phyloP scores from a whole-genome alignment of 64 coral and sea anemone genomes.

The Stichodactyla mertensii region DNA sequence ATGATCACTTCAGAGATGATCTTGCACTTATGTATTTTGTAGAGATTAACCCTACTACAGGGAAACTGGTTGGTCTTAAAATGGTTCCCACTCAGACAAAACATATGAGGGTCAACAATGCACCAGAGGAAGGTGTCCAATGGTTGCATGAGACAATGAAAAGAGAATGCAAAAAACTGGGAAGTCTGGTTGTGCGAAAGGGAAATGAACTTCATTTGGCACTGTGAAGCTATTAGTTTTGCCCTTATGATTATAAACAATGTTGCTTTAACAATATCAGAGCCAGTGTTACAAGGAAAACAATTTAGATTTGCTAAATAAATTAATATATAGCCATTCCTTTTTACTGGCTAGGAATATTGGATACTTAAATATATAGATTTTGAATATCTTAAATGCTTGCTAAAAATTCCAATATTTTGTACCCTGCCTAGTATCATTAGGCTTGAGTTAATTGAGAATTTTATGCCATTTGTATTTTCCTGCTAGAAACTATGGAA shows the following conservation, averaged over 20 bases:
- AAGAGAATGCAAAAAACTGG: slow-evolving; percentile 69
- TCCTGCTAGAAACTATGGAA: too few relatives aligned
- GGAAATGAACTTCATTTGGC: slow-evolving; percentile 59
- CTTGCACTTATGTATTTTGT: slow-evolving; percentile 85
- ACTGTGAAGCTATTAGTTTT: not conserved
- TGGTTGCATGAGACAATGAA: slow-evolving; percentile 74
- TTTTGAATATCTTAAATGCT: too few relatives aligned
- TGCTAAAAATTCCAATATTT: too few relatives aligned
- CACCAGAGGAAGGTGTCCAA: slow-evolving; percentile 61
- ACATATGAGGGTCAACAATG: slow-evolving; percentile 67
- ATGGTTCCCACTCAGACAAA: slow-evolving; percentile 84
- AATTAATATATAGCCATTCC: too few relatives aligned
- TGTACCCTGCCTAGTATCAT: too few relatives aligned
- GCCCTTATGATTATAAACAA: not conserved
- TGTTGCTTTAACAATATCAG: not conserved
- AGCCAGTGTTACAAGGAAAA: not conserved
- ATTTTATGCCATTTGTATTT: too few relatives aligned
- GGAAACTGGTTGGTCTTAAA: slow-evolving; percentile 41
- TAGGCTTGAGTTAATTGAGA: too few relatives aligned
- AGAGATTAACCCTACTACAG: slow-evolving; percentile 51
- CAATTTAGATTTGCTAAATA: too few relatives aligned
- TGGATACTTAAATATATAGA: too few relatives aligned
- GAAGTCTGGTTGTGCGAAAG: slow-evolving; percentile 44
- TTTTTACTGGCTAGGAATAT: too few relatives aligned
- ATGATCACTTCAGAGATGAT: slow-evolving; percentile 60